Percentiles rank a stretch among this genome's conserved stretches.
Conservation (phyloP, 2,888 invertebrate genomes). For the Clostera curtula region DNA sequence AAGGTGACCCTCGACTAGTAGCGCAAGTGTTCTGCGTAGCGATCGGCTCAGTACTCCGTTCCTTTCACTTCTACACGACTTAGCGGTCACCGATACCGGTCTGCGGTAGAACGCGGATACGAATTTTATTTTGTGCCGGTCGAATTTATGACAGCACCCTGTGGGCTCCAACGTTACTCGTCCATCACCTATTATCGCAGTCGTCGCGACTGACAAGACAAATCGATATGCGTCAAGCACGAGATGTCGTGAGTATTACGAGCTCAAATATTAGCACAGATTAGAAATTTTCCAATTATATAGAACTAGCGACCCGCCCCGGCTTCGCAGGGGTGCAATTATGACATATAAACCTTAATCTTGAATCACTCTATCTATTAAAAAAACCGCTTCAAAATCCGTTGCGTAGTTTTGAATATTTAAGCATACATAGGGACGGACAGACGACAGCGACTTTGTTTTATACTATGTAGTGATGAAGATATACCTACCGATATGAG, state of each 20-base stretch:
- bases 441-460: too few species aligned
- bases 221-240: slow-evolving; percentile 72
- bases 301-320: too few species aligned
- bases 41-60: slow-evolving; percentile 40
- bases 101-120: slow-evolving; percentile 57
- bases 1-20: slow-evolving; percentile 65
- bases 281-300: slow-evolving; percentile 29
- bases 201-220: slow-evolving; percentile 63
- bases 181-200: slow-evolving; percentile 68
- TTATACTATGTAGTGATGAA: too few species aligned
- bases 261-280: slow-evolving; percentile 43
- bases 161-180: slow-evolving; percentile 70
- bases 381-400: too few species aligned
- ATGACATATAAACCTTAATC: too few species aligned
- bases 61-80: slow-evolving; percentile 55
- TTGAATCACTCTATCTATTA: too few species aligned
- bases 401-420: too few species aligned
- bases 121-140: slow-evolving; percentile 41
- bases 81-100: slow-evolving; percentile 42
- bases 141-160: slow-evolving; percentile 64
- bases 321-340: too few species aligned
- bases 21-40: slow-evolving; percentile 44
- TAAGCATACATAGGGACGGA: too few species aligned
- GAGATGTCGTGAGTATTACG: slow-evolving; percentile 63
- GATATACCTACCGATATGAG: too few species aligned